Evolutionary conservation across 2,888 invertebrate species (phyloP).

Genomic region (Panopea generosa): DNA sequence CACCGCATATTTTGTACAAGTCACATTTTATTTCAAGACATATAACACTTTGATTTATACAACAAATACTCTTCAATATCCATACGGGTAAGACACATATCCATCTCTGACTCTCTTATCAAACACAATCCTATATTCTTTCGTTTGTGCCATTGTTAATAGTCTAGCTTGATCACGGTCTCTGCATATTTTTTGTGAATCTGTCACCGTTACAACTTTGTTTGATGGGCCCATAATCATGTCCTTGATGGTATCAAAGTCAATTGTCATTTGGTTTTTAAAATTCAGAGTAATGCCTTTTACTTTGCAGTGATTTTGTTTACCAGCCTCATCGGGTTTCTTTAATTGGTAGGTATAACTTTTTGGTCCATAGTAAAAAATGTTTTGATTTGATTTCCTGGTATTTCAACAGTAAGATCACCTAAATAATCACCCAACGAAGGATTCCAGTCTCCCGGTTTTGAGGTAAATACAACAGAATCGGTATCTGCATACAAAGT

Average conservation of each 20-base stretch:
- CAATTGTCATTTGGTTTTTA: too few relatives aligned
- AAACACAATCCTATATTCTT: constrained; percentile 6
- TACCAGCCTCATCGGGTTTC: constrained; percentile 26
- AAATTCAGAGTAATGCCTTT: too few relatives aligned
- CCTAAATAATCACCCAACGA: constrained; percentile 79
- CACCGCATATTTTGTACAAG: too few relatives aligned
- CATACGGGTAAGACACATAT: too few relatives aligned
- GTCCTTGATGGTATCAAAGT: constrained; percentile 58
- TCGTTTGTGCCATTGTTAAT: too few relatives aligned
- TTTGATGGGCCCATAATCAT: constrained; percentile 20
- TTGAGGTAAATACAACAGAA: too few relatives aligned
- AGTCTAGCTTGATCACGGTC: background rate
- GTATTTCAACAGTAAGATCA: constrained; percentile 82
- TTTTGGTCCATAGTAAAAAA: too few relatives aligned
- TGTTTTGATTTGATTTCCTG: constrained; percentile 50
- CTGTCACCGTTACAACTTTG: constrained; percentile 9
- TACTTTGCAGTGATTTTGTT: constrained; percentile 62
- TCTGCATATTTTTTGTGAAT: constrained; percentile 10
- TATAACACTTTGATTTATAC: too few relatives aligned
- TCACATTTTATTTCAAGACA: too few relatives aligned
- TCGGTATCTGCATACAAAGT: too few relatives aligned
- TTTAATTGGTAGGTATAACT: constrained; percentile 73
- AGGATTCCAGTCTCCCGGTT: too few relatives aligned
- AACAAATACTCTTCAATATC: background rate
- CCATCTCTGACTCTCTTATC: too few relatives aligned